Percentiles rank a stretch among this genome's conserved stretches.
Conservation (phyloP, 2,113 vertebrate genomes). For the Salvelinus alpinus region DNA sequence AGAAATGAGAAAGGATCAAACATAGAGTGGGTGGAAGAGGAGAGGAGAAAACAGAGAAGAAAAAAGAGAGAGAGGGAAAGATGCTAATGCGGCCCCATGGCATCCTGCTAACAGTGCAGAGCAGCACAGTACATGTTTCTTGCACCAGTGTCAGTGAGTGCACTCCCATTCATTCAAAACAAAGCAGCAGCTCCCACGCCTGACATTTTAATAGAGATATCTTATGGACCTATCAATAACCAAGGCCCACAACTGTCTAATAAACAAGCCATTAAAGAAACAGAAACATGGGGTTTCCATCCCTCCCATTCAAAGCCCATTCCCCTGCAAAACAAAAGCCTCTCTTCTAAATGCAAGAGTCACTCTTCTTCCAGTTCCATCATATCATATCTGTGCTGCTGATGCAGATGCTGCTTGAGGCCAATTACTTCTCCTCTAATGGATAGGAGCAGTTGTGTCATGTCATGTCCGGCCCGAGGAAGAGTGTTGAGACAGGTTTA, state of each 20-base stretch:
- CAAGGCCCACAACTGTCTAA: background rate
- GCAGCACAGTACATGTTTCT: background rate
- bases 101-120: background rate
- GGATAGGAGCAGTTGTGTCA: constrained; percentile 14
- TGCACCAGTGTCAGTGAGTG: background rate
- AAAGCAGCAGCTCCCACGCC: background rate
- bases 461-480: background rate
- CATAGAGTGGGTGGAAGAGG: background rate
- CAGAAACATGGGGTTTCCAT: background rate
- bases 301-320: too few species aligned
- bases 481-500: constrained; percentile 14
- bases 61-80: background rate
- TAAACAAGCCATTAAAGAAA: background rate
- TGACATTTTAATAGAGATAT: constrained; percentile 5
- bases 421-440: constrained; percentile 4
- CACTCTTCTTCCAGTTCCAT: background rate
- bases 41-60: background rate
- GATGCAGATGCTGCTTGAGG: background rate
- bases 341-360: background rate
- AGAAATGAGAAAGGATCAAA: constrained; percentile 9
- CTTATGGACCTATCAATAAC: background rate
- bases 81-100: background rate
- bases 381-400: constrained; percentile 4
- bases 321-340: background rate
- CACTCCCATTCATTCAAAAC: background rate